Conservation (phyloP, 2,797 vertebrate species). For the Pyrocephalus nanus region DNA sequence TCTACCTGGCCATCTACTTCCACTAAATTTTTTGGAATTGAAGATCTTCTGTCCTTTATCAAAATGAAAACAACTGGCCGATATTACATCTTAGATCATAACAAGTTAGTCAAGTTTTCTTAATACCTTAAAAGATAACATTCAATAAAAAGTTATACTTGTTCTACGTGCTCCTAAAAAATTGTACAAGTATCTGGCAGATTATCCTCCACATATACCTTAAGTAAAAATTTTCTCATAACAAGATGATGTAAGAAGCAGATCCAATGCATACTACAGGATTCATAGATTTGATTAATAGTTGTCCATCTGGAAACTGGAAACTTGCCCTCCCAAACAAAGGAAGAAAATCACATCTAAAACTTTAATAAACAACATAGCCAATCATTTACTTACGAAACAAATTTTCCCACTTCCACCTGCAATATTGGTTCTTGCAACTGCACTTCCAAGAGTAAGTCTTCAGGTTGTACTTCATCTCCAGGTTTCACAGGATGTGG, state of each 20-base stretch:
- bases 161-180: background rate
- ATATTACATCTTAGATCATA: background rate
- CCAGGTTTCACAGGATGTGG: slow-evolving; percentile 82
- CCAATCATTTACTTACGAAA: slow-evolving; percentile 89
- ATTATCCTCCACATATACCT: background rate
- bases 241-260: background rate
- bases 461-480: slow-evolving; percentile 79
- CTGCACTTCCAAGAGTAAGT: slow-evolving; percentile 91
- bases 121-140: background rate
- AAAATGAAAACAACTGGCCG: background rate
- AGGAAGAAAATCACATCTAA: background rate
- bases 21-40: background rate
- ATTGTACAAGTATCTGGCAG: background rate
- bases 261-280: background rate
- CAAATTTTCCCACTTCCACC: slow-evolving; percentile 94
- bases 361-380: background rate
- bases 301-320: background rate
- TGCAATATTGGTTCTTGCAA: slow-evolving; percentile 89
- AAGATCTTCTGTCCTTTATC: background rate
- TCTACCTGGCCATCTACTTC: background rate
- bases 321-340: background rate
- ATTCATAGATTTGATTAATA: background rate
- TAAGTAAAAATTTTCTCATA: background rate
- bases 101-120: background rate
- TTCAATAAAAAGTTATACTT: background rate